phyloP scores from a whole-genome alignment of 2,888 invertebrate species.

The Cryptocephalus moraei region DNA sequence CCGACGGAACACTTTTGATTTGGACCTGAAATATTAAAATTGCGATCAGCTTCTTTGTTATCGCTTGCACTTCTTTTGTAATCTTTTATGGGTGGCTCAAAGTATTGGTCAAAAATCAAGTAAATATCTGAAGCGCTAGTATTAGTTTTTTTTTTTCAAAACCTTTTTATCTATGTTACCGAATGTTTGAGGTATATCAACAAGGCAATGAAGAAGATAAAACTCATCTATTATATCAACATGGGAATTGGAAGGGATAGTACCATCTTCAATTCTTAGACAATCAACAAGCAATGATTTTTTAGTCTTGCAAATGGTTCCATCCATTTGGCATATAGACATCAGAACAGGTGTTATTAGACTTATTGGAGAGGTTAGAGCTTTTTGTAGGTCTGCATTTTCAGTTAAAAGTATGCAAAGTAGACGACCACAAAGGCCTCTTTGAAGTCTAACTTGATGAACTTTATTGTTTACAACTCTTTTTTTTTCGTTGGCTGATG shows the following conservation, averaged over 20 bases:
- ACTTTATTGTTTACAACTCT: background rate
- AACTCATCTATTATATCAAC: background rate
- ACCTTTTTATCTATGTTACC: background rate
- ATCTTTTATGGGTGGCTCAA: background rate
- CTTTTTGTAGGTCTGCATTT: no score
- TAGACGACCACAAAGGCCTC: background rate
- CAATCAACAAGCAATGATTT: background rate
- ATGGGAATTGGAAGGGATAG: background rate
- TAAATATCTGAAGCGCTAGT: background rate
- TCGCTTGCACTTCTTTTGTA: background rate
- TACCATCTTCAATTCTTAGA: background rate
- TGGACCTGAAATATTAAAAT: background rate
- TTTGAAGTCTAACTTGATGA: background rate
- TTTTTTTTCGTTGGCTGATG: no score
- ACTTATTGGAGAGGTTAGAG: no score
- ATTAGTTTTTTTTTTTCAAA: background rate
- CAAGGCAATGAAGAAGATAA: background rate
- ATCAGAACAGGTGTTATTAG: background rate
- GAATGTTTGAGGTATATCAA: background rate
- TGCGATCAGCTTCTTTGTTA: background rate
- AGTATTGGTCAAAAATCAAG: background rate
- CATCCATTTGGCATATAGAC: background rate
- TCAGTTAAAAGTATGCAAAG: background rate
- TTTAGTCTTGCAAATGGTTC: background rate
- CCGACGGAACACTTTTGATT: background rate